Conservation (phyloP, 2,888 invertebrate species). For the Platycheirus rosarum region DNA sequence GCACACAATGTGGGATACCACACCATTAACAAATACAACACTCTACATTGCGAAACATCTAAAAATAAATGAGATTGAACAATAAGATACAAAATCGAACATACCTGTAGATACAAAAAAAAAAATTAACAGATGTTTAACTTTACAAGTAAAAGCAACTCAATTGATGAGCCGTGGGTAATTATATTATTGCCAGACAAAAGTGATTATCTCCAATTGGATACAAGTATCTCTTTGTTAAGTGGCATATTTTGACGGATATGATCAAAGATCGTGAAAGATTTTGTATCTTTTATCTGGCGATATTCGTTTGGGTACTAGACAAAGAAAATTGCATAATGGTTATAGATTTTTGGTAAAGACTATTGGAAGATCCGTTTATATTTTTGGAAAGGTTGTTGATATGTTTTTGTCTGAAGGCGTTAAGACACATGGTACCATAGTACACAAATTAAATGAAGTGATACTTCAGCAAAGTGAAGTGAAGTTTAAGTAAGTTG, state of each 20-base stretch:
- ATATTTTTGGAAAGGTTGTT: constrained; percentile 40
- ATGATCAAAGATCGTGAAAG: constrained; percentile 50
- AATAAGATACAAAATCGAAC: constrained; percentile 48
- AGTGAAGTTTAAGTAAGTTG: neutral
- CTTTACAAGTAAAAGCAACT: constrained; percentile 48
- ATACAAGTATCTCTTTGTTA: constrained; percentile 42
- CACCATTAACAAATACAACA: constrained; percentile 48
- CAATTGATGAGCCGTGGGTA: constrained; percentile 51
- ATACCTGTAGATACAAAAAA: constrained; percentile 7
- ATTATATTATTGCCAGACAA: constrained; percentile 39
- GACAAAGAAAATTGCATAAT: constrained; percentile 3
- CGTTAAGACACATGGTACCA: neutral
- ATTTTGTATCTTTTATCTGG: neutral
- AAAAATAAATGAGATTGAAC: constrained; percentile 68
- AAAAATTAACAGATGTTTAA: constrained; percentile 56
- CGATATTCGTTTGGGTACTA: constrained; percentile 8
- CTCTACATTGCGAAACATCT: constrained; percentile 63
- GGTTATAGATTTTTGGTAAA: neutral
- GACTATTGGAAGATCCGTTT: constrained; percentile 33
- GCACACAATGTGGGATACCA: constrained; percentile 58
- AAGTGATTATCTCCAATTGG: constrained; percentile 51
- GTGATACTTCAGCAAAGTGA: neutral
- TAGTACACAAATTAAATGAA: neutral
- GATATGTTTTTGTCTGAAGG: constrained; percentile 27
- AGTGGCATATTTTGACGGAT: constrained; percentile 47